phyloP scores from a whole-genome alignment of 2,797 vertebrate species.

The Cyclopterus lumpus region DNA sequence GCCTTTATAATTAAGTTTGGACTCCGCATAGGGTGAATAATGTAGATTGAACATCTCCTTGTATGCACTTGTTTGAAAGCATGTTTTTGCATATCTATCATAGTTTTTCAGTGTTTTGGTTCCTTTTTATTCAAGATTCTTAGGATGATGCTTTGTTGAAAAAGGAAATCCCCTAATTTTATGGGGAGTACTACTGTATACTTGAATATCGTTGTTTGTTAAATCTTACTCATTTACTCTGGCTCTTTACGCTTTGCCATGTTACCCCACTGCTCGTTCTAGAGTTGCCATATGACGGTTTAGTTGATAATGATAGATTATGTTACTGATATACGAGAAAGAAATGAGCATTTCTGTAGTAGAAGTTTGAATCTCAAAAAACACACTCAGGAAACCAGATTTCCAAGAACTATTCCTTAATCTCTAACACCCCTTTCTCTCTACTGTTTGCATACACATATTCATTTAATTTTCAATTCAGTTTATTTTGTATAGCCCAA shows the following conservation, averaged over 20 bases:
- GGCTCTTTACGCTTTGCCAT: too few relatives aligned
- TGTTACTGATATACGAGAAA: slow-evolving; percentile 7
- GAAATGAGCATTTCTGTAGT: not conserved
- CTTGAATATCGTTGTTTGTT: not conserved
- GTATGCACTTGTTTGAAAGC: not conserved
- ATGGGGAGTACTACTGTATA: not conserved
- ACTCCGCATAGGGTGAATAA: not conserved
- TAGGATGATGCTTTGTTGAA: not conserved
- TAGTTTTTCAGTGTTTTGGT: not conserved
- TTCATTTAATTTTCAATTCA: too few relatives aligned
- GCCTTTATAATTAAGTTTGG: not conserved
- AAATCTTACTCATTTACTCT: too few relatives aligned
- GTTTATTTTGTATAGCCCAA: too few relatives aligned
- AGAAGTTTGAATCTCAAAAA: slow-evolving; percentile 18
- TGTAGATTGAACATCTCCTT: not conserved
- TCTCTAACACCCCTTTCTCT: not conserved
- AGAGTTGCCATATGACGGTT: too few relatives aligned
- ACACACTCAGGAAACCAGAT: not conserved
- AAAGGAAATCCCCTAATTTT: not conserved
- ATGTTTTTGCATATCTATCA: not conserved
- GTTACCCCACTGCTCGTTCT: too few relatives aligned
- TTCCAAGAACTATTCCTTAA: slow-evolving; percentile 39
- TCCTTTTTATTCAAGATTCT: not conserved
- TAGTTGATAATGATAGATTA: slow-evolving; percentile 10
- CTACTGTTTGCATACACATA: not conserved